phyloP scores from a whole-genome alignment of 2,888 invertebrate species.

The Dynastes grantii region DNA sequence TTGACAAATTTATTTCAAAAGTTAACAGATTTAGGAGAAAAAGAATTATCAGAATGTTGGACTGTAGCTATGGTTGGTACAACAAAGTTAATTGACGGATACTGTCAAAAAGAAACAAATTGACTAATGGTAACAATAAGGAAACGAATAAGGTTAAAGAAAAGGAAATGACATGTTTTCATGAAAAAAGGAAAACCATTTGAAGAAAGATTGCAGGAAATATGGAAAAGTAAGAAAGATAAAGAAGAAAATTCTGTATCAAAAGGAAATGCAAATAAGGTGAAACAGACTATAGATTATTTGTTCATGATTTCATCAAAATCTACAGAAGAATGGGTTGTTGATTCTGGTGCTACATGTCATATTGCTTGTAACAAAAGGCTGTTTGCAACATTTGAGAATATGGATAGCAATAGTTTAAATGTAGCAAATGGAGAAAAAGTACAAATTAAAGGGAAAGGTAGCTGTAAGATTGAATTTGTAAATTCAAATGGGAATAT shows the following conservation, averaged over 20 bases:
- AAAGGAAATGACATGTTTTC: no score
- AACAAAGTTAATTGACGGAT: not conserved
- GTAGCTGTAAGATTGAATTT: constrained; percentile 4
- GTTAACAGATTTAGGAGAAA: not conserved
- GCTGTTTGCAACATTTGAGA: not conserved
- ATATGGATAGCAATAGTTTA: not conserved
- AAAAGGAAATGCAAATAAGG: not conserved
- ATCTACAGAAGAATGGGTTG: no score
- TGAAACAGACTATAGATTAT: no score
- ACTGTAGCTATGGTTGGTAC: not conserved
- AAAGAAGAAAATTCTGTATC: not conserved
- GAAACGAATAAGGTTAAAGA: not conserved
- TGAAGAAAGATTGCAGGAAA: no score
- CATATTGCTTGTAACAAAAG: constrained; percentile 3
- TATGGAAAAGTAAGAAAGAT: not conserved
- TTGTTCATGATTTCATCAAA: no score
- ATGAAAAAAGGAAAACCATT: no score
- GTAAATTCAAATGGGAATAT: no score
- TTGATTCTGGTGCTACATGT: not conserved
- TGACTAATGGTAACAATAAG: not conserved
- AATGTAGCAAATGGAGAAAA: constrained; percentile 1
- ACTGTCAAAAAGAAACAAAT: not conserved
- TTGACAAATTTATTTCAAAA: constrained; percentile 10
- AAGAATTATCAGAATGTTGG: not conserved
- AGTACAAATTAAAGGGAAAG: not conserved